phyloP scores from a whole-genome alignment of 2,113 vertebrate species.

The Lontra canadensis region DNA sequence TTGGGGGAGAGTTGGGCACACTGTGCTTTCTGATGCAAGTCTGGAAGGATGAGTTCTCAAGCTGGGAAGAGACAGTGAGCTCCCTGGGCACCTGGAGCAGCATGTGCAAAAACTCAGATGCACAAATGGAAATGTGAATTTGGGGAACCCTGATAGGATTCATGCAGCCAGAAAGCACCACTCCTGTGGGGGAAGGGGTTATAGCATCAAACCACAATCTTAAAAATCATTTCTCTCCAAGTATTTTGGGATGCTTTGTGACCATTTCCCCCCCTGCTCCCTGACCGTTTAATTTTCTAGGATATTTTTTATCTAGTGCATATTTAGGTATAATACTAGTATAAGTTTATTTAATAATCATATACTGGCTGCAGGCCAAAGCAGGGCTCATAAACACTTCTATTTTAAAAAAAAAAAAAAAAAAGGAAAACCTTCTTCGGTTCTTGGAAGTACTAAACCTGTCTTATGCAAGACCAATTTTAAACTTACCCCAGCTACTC shows the following conservation, averaged over 20 bases:
- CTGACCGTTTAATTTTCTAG: background rate
- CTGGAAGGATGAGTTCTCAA: background rate
- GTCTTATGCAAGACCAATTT: background rate
- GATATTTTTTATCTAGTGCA: background rate
- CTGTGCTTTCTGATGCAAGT: background rate
- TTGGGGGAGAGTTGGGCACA: background rate
- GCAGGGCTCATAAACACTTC: background rate
- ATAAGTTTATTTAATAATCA: background rate
- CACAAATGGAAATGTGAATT: background rate
- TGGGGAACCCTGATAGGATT: background rate
- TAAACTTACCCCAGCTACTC: background rate
- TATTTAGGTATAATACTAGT: background rate
- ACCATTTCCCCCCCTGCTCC: background rate
- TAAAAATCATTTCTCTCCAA: background rate
- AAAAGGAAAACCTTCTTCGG: background rate
- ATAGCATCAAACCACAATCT: background rate
- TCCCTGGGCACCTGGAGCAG: background rate
- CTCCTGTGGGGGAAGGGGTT: rapidly evolving
- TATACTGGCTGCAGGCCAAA: background rate
- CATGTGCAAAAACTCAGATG: background rate
- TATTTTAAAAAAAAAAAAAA: background rate
- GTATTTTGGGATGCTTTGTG: background rate
- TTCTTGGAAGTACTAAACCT: background rate
- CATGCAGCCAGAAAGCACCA: background rate
- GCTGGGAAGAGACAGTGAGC: background rate